Evolutionary conservation across 2,888 invertebrate species (phyloP), one percentile per base, ranked within the genome.

Genomic region (Phytoseiulus persimilis): DNA sequence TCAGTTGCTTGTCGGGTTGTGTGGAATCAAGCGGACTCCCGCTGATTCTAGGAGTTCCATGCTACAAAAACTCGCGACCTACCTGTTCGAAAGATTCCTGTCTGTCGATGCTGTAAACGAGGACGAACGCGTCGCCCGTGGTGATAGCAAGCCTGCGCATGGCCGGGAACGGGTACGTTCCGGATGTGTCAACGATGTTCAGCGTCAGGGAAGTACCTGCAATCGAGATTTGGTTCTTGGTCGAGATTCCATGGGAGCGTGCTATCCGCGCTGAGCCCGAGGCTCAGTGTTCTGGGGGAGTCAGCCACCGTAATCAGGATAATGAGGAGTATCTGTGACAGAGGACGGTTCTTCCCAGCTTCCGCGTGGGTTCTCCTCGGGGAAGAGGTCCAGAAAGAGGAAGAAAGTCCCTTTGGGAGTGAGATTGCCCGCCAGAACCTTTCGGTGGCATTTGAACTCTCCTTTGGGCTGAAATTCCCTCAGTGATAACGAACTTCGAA

Each of bases 21-120:
- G 3, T 39, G 39, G 9, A 39, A 3, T 39, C 39, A 23, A 65
- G 65, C 18, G 9, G 28, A 65, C 2, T 23, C 28, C 65, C 5
- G 18, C 18, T 6, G 18, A 28, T 14, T 3, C 65, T 23, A 1
- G 65, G 18, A 23, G 39, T 39, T 39, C 9, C n/a, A n/a, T 39
- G 3, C 39, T 9, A 3, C 39, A 9, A 39, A 9, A 31, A 11
- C 83, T 6, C 33, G 9, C n/a, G 32, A 45, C 33, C 14, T 33
- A 96, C 96, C 93, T 96, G 96, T 92, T 96, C 96, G 92, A 96
- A 96, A 0, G 96, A 96, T 92, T 96, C 96, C 65, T 95, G 94
- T 91, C 95, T 95, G 92, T 96, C 96, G 95, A 96, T 95, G 92
- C 95, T 95, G 93, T 96, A 96, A 32, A 96, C 96, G 91, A 96